These are phyloP conservation scores for Neogale vison DNA, from an alignment of 2,113 vertebrate genomes.

Conservation along the genomic window DNA sequence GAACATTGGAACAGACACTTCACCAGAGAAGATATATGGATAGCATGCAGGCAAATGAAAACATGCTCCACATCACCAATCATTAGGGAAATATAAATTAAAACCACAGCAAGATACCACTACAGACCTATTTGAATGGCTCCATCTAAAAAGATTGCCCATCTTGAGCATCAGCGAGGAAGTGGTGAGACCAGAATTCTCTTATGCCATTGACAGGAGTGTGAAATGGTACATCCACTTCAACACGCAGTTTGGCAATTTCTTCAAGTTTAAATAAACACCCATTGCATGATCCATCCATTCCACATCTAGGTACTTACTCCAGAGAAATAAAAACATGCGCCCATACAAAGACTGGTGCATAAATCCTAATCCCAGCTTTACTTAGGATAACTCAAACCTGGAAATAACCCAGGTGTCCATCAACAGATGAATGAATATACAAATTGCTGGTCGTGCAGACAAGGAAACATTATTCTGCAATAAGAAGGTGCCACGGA, in stretches of 20 bases:
- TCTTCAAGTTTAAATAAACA: neutral
- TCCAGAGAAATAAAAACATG: neutral
- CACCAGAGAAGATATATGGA: neutral
- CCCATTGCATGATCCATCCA: neutral
- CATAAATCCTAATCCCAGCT: neutral
- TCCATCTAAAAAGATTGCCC: neutral
- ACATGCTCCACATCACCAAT: neutral
- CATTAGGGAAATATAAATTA: neutral
- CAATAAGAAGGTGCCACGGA: neutral
- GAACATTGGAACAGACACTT: neutral
- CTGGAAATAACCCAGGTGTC: neutral
- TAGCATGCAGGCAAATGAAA: neutral
- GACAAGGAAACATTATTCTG: neutral
- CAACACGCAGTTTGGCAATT: neutral
- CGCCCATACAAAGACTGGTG: neutral
- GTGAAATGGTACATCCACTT: neutral
- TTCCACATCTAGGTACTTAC: neutral
- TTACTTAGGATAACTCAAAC: neutral
- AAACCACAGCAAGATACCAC: neutral
- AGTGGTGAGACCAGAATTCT: neutral
- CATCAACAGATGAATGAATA: neutral
- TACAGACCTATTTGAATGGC: too few species aligned
- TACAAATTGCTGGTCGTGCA: neutral
- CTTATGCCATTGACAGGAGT: rapidly evolving
- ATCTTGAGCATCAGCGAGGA: neutral